A percentile compares a stretch with the other conserved stretches of the same genome.
phyloP scores from a whole-genome alignment of 2,888 invertebrate genomes.

The Masnerella sp. region DNA sequence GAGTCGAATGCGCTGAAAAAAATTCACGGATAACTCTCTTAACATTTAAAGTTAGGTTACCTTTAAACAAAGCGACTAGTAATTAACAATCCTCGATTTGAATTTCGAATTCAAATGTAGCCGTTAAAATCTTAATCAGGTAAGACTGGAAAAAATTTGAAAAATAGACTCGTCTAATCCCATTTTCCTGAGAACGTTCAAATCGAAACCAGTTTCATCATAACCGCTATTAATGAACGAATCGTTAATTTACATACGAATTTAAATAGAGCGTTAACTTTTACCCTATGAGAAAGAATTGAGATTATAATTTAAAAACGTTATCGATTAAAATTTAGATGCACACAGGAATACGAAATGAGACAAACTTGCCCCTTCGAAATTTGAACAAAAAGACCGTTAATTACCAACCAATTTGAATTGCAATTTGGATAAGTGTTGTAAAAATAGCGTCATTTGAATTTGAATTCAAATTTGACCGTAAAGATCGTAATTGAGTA shows the following conservation, averaged over 20 bases:
- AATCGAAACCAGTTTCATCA: no score
- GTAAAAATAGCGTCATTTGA: neutral
- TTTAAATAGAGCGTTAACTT: neutral
- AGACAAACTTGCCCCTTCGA: neutral
- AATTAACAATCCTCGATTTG: conserved; percentile 1
- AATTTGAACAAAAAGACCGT: neutral
- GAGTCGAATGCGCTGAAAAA: conserved; percentile 20
- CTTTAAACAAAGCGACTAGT: conserved; percentile 23
- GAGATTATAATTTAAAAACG: neutral
- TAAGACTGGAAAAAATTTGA: neutral
- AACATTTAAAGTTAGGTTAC: conserved; percentile 34
- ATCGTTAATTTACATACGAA: neutral
- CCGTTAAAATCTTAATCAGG: neutral
- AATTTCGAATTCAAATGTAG: conserved; percentile 7
- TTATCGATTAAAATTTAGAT: neutral
- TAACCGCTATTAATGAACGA: no score
- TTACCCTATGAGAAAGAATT: no score
- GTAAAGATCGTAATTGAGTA: neutral
- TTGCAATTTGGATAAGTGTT: neutral
- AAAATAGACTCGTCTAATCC: neutral
- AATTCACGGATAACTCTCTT: conserved; percentile 20
- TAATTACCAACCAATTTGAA: neutral
- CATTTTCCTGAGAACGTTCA: neutral
- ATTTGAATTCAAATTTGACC: conserved; percentile 2
- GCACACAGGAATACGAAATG: neutral